Percentiles rank a stretch among this genome's conserved stretches.
Evolutionary conservation across 2,113 vertebrate species (phyloP).

Genomic region (Ceuthmochares aereus): DNA sequence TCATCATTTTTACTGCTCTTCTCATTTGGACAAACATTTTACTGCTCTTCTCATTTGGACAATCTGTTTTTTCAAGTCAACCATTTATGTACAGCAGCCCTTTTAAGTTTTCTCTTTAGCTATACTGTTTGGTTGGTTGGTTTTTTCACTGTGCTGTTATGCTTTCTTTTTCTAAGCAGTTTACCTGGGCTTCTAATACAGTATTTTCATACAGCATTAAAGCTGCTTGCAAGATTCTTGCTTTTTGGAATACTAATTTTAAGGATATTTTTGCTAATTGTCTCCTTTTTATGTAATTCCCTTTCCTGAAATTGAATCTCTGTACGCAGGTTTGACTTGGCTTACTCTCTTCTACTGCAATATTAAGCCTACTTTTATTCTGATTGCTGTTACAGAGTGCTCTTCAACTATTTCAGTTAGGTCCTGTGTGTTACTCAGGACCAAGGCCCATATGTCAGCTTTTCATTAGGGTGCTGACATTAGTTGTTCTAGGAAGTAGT

Average conservation of each 20-base stretch:
- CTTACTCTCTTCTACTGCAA: not conserved
- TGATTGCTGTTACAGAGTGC: not conserved
- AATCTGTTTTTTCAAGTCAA: not conserved
- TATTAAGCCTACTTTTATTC: slow-evolving; percentile 22
- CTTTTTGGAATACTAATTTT: not conserved
- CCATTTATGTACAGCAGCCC: not conserved
- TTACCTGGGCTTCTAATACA: not conserved
- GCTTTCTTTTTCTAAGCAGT: not conserved
- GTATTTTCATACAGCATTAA: not conserved
- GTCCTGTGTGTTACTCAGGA: not conserved
- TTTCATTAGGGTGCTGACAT: not conserved
- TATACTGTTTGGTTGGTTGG: not conserved
- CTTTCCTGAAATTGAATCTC: not conserved
- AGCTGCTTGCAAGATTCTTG: not conserved
- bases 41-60: not conserved
- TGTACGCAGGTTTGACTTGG: not conserved
- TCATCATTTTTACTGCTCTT: not conserved
- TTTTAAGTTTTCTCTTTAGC: not conserved
- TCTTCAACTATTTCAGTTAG: not conserved
- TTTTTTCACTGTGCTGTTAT: not conserved
- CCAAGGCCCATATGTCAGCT: not conserved
- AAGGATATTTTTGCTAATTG: not conserved
- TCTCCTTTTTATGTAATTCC: not conserved
- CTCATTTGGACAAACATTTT: not conserved
- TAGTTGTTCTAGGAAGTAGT: not conserved